A percentile compares a stretch with the other conserved stretches of the same genome.
Evolutionary conservation across 2,113 vertebrate genomes (phyloP).

Genomic region (Apaloderma vittatum): DNA sequence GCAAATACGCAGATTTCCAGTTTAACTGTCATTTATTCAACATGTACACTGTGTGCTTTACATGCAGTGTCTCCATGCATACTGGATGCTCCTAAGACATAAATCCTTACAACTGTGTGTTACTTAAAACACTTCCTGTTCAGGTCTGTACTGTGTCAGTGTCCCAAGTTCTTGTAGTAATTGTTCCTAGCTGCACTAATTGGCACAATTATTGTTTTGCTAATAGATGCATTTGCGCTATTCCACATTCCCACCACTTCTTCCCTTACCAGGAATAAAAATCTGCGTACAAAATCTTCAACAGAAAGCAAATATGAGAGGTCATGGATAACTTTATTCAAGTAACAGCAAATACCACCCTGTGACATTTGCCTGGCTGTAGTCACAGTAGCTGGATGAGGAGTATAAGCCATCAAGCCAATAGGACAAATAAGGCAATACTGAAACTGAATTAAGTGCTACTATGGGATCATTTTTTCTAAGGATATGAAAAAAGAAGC

Average conservation of each 20-base stretch:
- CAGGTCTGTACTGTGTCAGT: not conserved
- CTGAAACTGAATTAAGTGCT: slow-evolving; percentile 54
- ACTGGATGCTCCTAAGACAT: not conserved
- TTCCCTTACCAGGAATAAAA: slow-evolving; percentile 37
- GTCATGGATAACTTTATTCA: not conserved
- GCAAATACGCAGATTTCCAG: not conserved
- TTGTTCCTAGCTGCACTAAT: not conserved
- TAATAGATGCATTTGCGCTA: not conserved
- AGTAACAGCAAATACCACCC: not conserved
- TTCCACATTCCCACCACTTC: not conserved
- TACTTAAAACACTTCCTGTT: not conserved
- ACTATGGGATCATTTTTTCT: slow-evolving; percentile 50
- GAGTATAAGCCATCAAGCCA: not conserved
- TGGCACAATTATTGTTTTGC: not conserved
- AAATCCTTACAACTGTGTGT: not conserved
- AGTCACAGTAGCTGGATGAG: slow-evolving; percentile 21
- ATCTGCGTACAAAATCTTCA: not conserved
- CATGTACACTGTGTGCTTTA: not conserved
- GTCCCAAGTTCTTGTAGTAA: not conserved
- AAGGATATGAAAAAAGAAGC: slow-evolving; percentile 4
- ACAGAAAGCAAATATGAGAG: not conserved
- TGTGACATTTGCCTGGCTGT: slow-evolving; percentile 26
- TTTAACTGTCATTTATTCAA: not conserved
- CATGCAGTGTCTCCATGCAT: fast-evolving
- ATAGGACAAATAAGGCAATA: slow-evolving; percentile 67